Percentiles rank a stretch among this genome's conserved stretches.
Evolutionary conservation across 2,113 vertebrate genomes (phyloP).

Genomic region (Salvelinus namaycush): DNA sequence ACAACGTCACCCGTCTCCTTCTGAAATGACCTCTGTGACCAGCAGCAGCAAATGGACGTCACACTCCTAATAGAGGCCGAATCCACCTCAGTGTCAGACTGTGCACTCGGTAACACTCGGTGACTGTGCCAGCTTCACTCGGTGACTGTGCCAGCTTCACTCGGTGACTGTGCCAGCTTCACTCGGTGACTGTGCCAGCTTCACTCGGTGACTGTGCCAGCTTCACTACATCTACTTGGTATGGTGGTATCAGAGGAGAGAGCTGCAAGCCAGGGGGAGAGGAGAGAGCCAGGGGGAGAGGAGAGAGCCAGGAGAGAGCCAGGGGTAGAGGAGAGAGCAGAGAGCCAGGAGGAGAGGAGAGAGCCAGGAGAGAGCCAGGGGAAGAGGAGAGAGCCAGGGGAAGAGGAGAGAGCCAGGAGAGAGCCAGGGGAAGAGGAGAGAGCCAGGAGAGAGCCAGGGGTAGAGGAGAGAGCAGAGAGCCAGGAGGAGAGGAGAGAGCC

Average conservation of each 20-base stretch:
- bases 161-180: neutral
- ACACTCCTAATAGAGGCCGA: no score
- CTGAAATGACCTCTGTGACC: neutral
- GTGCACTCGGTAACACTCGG: neutral
- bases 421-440: no score
- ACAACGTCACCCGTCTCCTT: neutral
- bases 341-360: no score
- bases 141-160: neutral
- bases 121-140: neutral
- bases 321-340: no score
- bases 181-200: neutral
- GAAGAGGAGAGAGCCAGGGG: no score
- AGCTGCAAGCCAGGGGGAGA: neutral
- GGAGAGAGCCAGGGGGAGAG: neutral
- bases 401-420: no score
- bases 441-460: no score
- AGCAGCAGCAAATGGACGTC: neutral
- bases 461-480: neutral
- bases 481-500: no score
- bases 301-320: no score
- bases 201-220: neutral
- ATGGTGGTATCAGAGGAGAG: neutral
- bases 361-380: no score
- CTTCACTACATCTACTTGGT: neutral
- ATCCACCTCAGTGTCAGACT: neutral